Evolutionary conservation across 1,140 invertebrate genomes (phyloP).

Genomic region (Bombus ignitus): DNA sequence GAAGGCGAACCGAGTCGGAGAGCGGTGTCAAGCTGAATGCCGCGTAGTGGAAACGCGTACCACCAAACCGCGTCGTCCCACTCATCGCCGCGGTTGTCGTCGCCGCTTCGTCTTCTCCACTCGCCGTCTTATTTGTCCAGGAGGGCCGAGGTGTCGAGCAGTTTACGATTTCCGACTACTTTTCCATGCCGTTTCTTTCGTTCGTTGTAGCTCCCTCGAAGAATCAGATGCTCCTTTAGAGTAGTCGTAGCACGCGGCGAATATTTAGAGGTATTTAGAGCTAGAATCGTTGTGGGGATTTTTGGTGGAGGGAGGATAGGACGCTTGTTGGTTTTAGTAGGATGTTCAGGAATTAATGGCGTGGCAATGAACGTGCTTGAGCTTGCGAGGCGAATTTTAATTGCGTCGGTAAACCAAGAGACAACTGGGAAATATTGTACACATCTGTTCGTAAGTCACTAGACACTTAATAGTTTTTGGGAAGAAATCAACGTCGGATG

Average conservation of each 20-base stretch:
- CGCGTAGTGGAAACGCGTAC: slow-evolving; percentile 29
- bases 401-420: slow-evolving; percentile 12
- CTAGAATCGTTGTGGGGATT: neutral
- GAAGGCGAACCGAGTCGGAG: slow-evolving; percentile 21
- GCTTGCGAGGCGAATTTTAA: slow-evolving; percentile 20
- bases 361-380: slow-evolving; percentile 27
- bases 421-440: slow-evolving; percentile 9
- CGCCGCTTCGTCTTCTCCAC: slow-evolving; percentile 58
- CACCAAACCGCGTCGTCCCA: slow-evolving; percentile 12
- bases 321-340: slow-evolving; percentile 6
- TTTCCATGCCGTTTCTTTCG: slow-evolving; percentile 68
- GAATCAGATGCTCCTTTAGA: neutral
- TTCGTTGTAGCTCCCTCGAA: neutral
- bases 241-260: neutral
- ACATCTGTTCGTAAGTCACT: neutral
- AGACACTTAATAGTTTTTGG: too few relatives aligned
- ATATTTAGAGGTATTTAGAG: slow-evolving; percentile 30
- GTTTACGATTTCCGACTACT: slow-evolving; percentile 81
- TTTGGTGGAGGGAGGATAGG: neutral
- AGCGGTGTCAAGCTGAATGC: slow-evolving; percentile 35
- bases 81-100: slow-evolving; percentile 53
- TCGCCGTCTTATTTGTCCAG: slow-evolving; percentile 80
- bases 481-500: neutral
- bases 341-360: slow-evolving; percentile 15
- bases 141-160: slow-evolving; percentile 79